These are phyloP conservation scores for Apteryx owenii DNA, from an alignment of 2,113 vertebrate genomes.

Conservation along the genomic window DNA sequence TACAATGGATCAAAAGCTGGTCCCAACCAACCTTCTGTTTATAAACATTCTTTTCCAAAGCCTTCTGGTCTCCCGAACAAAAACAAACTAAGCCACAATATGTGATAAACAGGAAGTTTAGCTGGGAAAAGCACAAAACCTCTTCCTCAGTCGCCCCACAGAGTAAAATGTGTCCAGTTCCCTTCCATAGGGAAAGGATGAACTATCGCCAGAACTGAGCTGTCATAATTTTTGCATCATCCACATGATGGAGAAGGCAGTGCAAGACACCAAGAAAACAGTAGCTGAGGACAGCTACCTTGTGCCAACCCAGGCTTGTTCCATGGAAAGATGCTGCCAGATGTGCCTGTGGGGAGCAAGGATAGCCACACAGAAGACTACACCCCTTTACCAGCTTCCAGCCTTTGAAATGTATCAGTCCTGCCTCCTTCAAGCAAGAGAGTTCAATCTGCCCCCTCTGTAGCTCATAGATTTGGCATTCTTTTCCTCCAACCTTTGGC, in stretches of 20 bases:
- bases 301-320: background rate
- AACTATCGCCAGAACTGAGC: background rate
- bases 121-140: background rate
- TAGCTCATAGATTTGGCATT: no score
- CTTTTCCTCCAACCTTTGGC: no score
- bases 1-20: background rate
- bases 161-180: background rate
- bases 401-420: background rate
- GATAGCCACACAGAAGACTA: background rate
- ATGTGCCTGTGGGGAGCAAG: background rate
- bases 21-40: slow-evolving; percentile 31
- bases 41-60: slow-evolving; percentile 36
- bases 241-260: background rate
- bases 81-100: slow-evolving; percentile 32
- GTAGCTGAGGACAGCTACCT: background rate
- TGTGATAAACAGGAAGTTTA: slow-evolving; percentile 8
- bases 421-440: no score
- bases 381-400: background rate
- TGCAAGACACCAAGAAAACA: background rate
- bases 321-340: background rate
- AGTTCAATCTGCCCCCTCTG: no score
- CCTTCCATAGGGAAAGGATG: background rate
- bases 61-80: slow-evolving; percentile 18
- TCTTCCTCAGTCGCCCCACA: background rate
- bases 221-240: background rate